Evolutionary conservation across 2,888 invertebrate species (phyloP).

Genomic region (Brachynemurus nebulosus): DNA sequence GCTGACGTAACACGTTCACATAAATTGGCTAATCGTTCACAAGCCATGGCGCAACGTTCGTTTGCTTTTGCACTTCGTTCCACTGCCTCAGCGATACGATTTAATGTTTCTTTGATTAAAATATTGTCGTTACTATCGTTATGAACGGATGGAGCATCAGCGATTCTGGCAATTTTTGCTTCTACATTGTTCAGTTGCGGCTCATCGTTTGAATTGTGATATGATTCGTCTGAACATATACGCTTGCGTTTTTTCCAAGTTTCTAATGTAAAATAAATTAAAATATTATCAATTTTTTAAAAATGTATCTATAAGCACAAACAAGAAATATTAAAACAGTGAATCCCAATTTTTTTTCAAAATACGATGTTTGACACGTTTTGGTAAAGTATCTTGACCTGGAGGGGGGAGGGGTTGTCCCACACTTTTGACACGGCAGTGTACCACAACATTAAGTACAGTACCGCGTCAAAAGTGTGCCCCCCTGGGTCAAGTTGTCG

Average conservation of each 20-base stretch:
- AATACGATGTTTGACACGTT: too few relatives aligned
- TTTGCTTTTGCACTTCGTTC: slow-evolving; percentile 3
- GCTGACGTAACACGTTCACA: slow-evolving; percentile 2
- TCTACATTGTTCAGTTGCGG: neutral
- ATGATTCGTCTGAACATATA: neutral
- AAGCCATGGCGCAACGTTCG: slow-evolving; percentile 3
- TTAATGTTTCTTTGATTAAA: neutral
- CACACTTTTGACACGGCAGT: too few relatives aligned
- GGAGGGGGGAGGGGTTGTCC: too few relatives aligned
- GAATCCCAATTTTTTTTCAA: too few relatives aligned
- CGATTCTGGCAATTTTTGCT: neutral
- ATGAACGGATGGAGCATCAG: neutral
- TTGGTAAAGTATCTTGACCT: too few relatives aligned
- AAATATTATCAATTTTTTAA: neutral
- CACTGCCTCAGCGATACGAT: slow-evolving; percentile 3
- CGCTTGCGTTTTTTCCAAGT: slow-evolving; percentile 5
- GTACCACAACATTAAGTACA: too few relatives aligned
- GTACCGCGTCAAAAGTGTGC: too few relatives aligned
- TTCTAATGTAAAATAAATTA: neutral
- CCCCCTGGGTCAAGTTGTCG: too few relatives aligned
- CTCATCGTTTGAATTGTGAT: neutral
- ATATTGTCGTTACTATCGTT: neutral
- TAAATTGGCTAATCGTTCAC: slow-evolving; percentile 1
- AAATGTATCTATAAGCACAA: too few relatives aligned
- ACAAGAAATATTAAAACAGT: too few relatives aligned